These are phyloP conservation scores for Branchinecta sandiegonensis DNA, from an alignment of 2,888 invertebrate genomes.

Conservation along the genomic window DNA sequence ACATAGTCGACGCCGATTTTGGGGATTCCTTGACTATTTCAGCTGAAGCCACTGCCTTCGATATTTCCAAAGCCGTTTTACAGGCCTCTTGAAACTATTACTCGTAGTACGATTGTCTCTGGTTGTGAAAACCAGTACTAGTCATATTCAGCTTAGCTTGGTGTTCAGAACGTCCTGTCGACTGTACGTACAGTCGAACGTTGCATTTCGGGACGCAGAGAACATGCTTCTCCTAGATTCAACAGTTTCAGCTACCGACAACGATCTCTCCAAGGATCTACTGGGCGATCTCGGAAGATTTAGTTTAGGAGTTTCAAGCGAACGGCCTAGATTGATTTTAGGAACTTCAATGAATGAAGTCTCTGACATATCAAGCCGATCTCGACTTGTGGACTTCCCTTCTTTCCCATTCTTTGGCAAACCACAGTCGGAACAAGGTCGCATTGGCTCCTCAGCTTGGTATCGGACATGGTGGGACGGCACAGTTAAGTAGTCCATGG, in stretches of 20 bases:
- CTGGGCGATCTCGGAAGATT: background rate
- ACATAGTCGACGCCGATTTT: too few species aligned
- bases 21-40: too few species aligned
- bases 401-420: background rate
- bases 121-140: too few species aligned
- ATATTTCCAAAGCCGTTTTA: too few species aligned
- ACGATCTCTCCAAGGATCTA: background rate
- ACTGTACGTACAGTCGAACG: background rate
- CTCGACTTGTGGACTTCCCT: background rate
- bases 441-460: slow-evolving; percentile 13
- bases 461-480: slow-evolving; percentile 1
- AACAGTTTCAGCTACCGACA: slow-evolving; percentile 3
- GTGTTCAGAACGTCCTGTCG: too few species aligned
- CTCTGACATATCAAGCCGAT: background rate
- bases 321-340: background rate
- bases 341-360: slow-evolving; percentile 8
- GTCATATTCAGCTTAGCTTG: too few species aligned
- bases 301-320: too few species aligned
- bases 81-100: too few species aligned
- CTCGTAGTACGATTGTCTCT: too few species aligned
- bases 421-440: slow-evolving; percentile 8
- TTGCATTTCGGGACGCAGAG: background rate
- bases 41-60: too few species aligned
- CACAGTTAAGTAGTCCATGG: background rate
- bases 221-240: background rate